These are phyloP conservation scores for Palythoa caribaeorum DNA, from an alignment of 92 coral and sea anemone species.

Conservation along the genomic window DNA sequence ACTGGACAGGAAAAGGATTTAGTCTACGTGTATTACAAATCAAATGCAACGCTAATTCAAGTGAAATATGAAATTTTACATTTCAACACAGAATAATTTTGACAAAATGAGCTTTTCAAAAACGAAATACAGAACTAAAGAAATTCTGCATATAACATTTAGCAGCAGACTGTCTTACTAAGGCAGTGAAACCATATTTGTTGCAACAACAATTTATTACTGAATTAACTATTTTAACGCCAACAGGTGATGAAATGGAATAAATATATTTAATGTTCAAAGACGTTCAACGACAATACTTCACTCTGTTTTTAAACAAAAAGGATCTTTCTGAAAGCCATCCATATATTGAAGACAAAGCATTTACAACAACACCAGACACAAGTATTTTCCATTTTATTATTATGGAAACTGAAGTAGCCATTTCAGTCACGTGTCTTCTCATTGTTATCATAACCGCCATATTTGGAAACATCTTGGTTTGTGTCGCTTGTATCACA, in stretches of 20 bases:
- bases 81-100: neutral
- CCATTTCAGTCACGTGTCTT: slow-evolving; percentile 53
- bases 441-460: slow-evolving; percentile 61
- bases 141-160: neutral
- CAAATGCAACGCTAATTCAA: neutral
- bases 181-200: neutral
- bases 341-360: neutral
- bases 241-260: neutral
- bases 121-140: neutral
- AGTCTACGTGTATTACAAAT: neutral
- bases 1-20: neutral
- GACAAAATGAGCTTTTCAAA: neutral
- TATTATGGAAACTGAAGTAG: neutral
- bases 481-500: slow-evolving; percentile 76
- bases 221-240: too few species aligned
- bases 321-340: neutral
- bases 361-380: neutral
- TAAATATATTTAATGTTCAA: neutral
- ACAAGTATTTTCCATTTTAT: neutral
- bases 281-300: neutral
- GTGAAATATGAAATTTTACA: neutral
- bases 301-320: neutral
- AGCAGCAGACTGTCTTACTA: neutral
- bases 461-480: slow-evolving; percentile 78
- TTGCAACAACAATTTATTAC: neutral